Base-by-base conservation (phyloP, 1,140 invertebrate genomes). In the Nebria ingens region DNA sequence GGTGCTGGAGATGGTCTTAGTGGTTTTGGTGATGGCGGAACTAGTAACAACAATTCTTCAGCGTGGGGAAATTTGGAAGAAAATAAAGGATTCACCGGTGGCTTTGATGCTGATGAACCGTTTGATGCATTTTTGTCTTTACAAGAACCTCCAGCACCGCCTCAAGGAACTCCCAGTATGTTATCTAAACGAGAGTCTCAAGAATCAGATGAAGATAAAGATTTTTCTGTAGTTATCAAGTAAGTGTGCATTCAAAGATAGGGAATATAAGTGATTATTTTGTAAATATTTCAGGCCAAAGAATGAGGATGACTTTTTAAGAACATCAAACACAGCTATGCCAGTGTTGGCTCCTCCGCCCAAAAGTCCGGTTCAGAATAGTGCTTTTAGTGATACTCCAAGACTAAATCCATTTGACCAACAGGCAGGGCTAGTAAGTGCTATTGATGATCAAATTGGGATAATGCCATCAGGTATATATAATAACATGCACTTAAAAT, bases 101-200 rank as follows among this genome's bases (percentile, higher is more conserved):
- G 85, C 17, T 45, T 45, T 45, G 40, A 45, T 55, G 76, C 81
- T n/a, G 87, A 88, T 51, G 79, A 78, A 23, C 56, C 62, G 9
- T 91, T 90, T 65, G 92, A 95, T 67, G 79, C 86, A 1, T 93
- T 93, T 72, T 70, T 93, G 38, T 81, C 82, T 12, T 81, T 91
- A 77, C 83, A 82, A 55, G 86, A 85, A 34, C 87, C 86, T 45
- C 72, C 76, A 4, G 79, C 81, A 13, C 74, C 74, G 51, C 78
- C 81, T 15, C 80, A 81, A 19, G 75, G 75, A 53, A 78, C 74
- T 17, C 78, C 72, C 1, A 64, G 74, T 34, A 73, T 68, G 22
- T 65, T 81, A 1, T 78, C 79, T n/a, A 77, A 81, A 64, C 71
- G 74, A 23, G 80, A 80, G 13, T 89, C 87, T 0, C 78, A 75